These are phyloP conservation scores for Gnatocerus cornutus DNA, from an alignment of 2,888 invertebrate species.

Conservation along the genomic window DNA sequence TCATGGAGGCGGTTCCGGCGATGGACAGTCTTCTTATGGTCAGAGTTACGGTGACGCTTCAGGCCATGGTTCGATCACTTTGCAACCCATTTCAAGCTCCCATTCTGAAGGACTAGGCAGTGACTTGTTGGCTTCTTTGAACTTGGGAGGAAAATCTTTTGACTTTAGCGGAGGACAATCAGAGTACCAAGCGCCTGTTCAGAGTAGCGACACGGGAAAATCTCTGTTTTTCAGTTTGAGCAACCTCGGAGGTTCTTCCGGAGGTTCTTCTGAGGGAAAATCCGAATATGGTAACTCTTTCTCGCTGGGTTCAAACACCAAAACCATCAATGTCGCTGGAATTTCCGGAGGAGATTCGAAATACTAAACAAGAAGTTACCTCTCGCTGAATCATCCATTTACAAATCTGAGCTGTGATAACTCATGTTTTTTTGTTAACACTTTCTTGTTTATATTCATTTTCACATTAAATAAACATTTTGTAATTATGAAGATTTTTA, in stretches of 20 bases:
- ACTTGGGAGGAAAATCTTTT: constrained; percentile 7
- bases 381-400: constrained; percentile 9
- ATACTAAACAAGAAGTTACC: constrained; percentile 16
- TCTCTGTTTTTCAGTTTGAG: constrained; percentile 27
- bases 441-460: constrained; percentile 22
- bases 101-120: constrained; percentile 13
- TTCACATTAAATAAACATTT: neutral
- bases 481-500: neutral
- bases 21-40: constrained; percentile 27
- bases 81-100: constrained; percentile 21
- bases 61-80: constrained; percentile 42
- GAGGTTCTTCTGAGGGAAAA: constrained; percentile 50
- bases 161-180: constrained; percentile 39
- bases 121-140: neutral
- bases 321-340: too few species aligned
- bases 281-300: neutral
- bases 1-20: neutral
- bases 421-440: constrained; percentile 31
- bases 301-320: too few species aligned
- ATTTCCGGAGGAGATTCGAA: constrained; percentile 44
- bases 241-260: constrained; percentile 24
- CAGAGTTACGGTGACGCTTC: constrained; percentile 19
- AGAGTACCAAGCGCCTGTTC: neutral
- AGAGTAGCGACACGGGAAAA: constrained; percentile 1
- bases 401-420: constrained; percentile 42